Percentiles rank a stretch among this genome's conserved stretches.
phyloP scores from a whole-genome alignment of 2,113 vertebrate genomes.

The Cheirogaleus medius region DNA sequence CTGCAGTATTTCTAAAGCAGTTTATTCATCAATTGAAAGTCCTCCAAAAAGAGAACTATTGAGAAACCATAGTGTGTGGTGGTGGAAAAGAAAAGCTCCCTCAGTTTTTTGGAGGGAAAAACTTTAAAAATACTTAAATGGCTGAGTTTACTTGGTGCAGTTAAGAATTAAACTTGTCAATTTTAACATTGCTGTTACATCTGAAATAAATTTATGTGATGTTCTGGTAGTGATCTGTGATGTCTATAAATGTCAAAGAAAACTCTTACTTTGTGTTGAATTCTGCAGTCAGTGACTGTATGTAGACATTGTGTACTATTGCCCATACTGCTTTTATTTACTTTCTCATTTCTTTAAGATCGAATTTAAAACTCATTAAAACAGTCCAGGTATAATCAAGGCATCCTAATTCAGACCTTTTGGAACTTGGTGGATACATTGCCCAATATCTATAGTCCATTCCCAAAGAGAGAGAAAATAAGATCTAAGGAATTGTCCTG shows the following conservation, averaged over 20 bases:
- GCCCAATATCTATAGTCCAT: neutral
- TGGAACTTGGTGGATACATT: constrained; percentile 18
- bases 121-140: constrained; percentile 78
- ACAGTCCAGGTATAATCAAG: constrained; percentile 59
- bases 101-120: constrained; percentile 83
- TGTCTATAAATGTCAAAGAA: constrained; percentile 75
- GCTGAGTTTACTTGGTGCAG: constrained; percentile 84
- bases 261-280: constrained; percentile 31
- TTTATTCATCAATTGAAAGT: constrained; percentile 71
- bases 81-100: constrained; percentile 78
- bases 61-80: constrained; percentile 76
- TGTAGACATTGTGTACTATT: constrained; percentile 71
- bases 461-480: neutral
- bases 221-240: constrained; percentile 83
- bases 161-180: constrained; percentile 86
- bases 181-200: constrained; percentile 84
- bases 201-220: constrained; percentile 83
- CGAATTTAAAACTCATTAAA: constrained; percentile 75
- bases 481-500: neutral
- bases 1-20: constrained; percentile 70
- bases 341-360: constrained; percentile 76
- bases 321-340: constrained; percentile 65
- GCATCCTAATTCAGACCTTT: constrained; percentile 69
- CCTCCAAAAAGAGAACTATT: constrained; percentile 74
- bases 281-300: constrained; percentile 75